Evolutionary conservation across 2,797 vertebrate species (phyloP).

Genomic region (Anabacerthia variegaticeps): DNA sequence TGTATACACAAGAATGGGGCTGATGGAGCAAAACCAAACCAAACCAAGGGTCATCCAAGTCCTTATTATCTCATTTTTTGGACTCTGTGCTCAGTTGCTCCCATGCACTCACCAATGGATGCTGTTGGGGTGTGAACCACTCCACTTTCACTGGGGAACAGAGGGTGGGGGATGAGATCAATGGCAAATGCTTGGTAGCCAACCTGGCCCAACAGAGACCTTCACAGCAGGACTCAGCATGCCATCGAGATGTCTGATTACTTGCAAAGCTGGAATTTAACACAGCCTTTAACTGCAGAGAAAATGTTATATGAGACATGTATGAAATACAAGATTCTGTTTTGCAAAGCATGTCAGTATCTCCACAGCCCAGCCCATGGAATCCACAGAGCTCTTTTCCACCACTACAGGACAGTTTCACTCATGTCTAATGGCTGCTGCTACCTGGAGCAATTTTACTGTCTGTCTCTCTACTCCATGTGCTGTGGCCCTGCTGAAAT

Average conservation of each 20-base stretch:
- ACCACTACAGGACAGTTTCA: background rate
- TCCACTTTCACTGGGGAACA: background rate
- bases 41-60: fast-evolving
- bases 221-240: background rate
- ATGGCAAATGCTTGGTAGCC: background rate
- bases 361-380: background rate
- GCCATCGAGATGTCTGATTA: background rate
- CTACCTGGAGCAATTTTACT: background rate
- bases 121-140: fast-evolving
- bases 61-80: background rate
- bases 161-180: background rate
- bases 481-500: background rate
- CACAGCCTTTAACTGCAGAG: background rate
- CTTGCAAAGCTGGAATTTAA: background rate
- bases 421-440: background rate
- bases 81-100: background rate
- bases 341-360: background rate
- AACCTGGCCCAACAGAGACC: background rate
- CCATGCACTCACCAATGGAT: background rate
- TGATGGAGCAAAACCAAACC: background rate
- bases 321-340: background rate
- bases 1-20: background rate
- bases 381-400: background rate
- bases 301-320: fast-evolving
- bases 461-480: background rate